phyloP scores from a whole-genome alignment of 2,113 vertebrate genomes.

The Menura novaehollandiae region DNA sequence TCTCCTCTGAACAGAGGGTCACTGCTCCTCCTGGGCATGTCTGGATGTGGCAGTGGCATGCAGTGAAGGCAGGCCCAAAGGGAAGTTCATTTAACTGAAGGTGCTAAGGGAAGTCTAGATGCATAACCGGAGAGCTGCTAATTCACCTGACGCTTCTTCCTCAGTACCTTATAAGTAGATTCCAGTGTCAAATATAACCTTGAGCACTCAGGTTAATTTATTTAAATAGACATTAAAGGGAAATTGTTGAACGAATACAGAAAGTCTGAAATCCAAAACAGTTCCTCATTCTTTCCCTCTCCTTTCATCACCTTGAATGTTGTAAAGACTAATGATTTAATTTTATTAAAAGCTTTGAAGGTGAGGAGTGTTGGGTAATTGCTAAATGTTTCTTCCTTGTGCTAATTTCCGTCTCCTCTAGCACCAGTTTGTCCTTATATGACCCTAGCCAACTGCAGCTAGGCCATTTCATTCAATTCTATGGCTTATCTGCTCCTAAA shows the following conservation, averaged over 20 bases:
- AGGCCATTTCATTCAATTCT: neutral
- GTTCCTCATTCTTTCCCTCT: slow-evolving; percentile 38
- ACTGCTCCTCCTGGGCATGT: neutral
- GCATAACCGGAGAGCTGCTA: neutral
- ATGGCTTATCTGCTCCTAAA: neutral
- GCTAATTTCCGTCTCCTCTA: slow-evolving; percentile 22
- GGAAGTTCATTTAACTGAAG: neutral
- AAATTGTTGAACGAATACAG: neutral
- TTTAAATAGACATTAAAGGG: slow-evolving; percentile 34
- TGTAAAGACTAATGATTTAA: slow-evolving; percentile 49
- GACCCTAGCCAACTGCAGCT: neutral
- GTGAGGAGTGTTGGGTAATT: slow-evolving; percentile 14
- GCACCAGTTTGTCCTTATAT: neutral
- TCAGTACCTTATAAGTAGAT: neutral
- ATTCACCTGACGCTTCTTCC: slow-evolving; percentile 4
- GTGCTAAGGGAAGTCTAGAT: neutral
- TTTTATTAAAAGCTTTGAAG: slow-evolving; percentile 48
- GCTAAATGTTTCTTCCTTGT: slow-evolving; percentile 18
- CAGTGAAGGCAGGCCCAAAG: neutral
- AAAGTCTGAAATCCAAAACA: slow-evolving; percentile 9
- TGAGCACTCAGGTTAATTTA: slow-evolving; percentile 35
- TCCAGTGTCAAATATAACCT: slow-evolving; percentile 15
- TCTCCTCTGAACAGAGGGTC: neutral
- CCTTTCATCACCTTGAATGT: slow-evolving; percentile 34
- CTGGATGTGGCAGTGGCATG: neutral